Evolutionary conservation across 2,113 vertebrate genomes (phyloP), one percentile per base, ranked within the genome.

Genomic region (Tiliqua scincoides): DNA sequence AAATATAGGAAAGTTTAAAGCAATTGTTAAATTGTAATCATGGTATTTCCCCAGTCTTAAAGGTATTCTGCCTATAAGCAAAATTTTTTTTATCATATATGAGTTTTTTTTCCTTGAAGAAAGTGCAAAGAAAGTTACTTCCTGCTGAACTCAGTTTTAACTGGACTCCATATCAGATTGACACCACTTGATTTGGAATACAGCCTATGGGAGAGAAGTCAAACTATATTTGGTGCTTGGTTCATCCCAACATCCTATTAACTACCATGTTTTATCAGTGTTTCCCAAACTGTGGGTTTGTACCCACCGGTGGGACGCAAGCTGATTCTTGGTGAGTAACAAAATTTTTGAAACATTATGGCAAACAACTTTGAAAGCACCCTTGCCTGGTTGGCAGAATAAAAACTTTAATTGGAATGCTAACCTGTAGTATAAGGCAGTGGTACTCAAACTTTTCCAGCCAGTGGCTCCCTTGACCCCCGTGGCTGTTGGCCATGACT

Each of bases 1-100:
- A 93, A 92, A 89, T 89, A 74, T 61, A 84, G 48, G 70, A 80
- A 89, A 86, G 88, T 20, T 89, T 89, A 88, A 89, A 79, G 79
- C 83, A 89, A n/a, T 79, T 90, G 32, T 81, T 72, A 89, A 89
- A 75, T 80, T 76, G 79, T 89, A 75, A 76, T 75, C 0, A 4
- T 43, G 40, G 23, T 18, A 62, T 65, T 37, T 72, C 61, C 61
- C 10, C 79, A 88, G 43, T 75, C 67, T 90, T 86, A 91, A 89
- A 91, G 23, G 74, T 75, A 8, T 20, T 54, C 23, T 77, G 67
- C 63, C 81, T 18, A 0, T 72, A 88, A 87, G 79, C 91, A 90
- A 89, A 85, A 48, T 14, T 71, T 27, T 71, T 27, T 30, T 37
- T 82, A 1, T 79, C 90, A 86, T 91, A 86, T 79, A 65, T 65